Evolutionary conservation across 2,888 invertebrate species (phyloP).

Genomic region (Acheta domesticus): DNA sequence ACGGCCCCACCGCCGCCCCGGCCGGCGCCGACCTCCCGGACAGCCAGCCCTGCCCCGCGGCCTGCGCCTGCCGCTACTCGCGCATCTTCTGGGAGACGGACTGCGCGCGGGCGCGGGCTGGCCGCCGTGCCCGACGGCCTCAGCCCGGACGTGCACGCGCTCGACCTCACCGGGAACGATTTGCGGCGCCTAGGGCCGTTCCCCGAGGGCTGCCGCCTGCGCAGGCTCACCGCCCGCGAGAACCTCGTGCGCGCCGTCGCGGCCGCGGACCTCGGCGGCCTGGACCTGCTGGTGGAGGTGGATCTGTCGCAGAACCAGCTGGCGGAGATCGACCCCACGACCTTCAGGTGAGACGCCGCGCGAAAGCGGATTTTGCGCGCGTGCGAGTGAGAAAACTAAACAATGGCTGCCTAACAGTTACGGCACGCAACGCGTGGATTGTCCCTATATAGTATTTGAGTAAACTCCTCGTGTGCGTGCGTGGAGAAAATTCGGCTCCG

Average conservation of each 20-base stretch:
- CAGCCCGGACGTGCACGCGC: background rate
- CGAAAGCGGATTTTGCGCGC: too few species aligned
- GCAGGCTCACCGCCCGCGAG: background rate
- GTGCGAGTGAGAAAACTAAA: too few species aligned
- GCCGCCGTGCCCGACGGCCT: background rate
- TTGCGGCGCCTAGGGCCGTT: background rate
- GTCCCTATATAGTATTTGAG: too few species aligned
- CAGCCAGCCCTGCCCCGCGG: background rate
- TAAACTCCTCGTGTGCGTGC: too few species aligned
- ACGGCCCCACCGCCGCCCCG: background rate
- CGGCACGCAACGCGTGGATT: too few species aligned
- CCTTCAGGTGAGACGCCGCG: background rate
- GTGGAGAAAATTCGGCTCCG: too few species aligned
- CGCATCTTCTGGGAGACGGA: constrained; percentile 1
- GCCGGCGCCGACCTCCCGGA: constrained; percentile 3
- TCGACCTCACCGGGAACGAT: background rate
- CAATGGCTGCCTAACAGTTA: too few species aligned
- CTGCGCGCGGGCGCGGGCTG: background rate
- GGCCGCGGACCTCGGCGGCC: background rate
- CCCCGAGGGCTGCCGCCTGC: background rate
- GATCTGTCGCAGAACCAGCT: background rate
- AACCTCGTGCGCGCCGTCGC: background rate
- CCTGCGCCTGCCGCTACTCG: background rate
- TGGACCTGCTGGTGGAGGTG: background rate
- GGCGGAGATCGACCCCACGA: background rate